Evolutionary conservation across 1,140 invertebrate species (phyloP), one percentile per base, ranked within the genome.

Genomic region (Anadara kagoshimensis): DNA sequence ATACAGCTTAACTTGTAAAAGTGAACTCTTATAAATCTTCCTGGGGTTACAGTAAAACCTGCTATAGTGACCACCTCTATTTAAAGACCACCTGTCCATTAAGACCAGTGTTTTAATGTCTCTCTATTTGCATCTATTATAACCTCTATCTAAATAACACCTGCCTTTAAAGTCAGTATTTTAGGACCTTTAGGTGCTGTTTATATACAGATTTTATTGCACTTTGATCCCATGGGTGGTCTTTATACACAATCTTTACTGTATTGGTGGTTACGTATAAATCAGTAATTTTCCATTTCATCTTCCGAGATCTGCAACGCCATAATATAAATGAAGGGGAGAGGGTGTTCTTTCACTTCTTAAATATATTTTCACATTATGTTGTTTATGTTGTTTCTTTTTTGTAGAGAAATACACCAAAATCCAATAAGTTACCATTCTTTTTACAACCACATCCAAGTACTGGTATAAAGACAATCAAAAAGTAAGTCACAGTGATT

Each of bases 381-480:
- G n/a, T 18, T 18, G 2, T 14, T 4, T 49, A 44, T 68, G 47
- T 51, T 57, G 8, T 75, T 64, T 81, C 58, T 71, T 62, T 80
- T 66, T 88, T 90, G 41, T 79, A 91, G 87, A 97, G 96, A 90
- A 95, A 94, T 86, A 93, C 96, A 80, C 97, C 97, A 2, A 98
- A 98, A 90, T 96, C 99, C 82, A 97, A 96, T 78, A 99, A 99
- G 92, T 95, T 99, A 85, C 95, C 98, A 63, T 99, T 99, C 89
- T 97, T 96, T 89, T 92, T 99, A 56, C 93, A 97, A 84, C 96
- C 97, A 56, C 96, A 99, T 91, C 92, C 95, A 24, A 93, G 93
- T 80, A 95, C 95, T 78, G 95, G 96, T 80, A 93, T 95, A 51
- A 99, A 99, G 91, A 92, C 94, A 84, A 92, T 96, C 75, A 98